Conservation (phyloP, 2,797 vertebrate species). For the Galago senegalensis region DNA sequence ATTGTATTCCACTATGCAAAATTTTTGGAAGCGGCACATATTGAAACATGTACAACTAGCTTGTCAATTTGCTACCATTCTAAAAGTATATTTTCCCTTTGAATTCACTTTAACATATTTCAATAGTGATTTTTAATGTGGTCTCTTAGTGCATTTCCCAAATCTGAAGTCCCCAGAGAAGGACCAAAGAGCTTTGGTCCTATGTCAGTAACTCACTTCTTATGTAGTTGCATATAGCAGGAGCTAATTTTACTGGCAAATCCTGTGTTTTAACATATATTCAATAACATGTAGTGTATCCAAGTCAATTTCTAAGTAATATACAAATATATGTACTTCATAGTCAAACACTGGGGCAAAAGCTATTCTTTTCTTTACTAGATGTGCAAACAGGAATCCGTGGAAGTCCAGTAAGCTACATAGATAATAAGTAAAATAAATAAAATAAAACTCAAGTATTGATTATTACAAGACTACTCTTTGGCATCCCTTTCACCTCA, state of each 20-base stretch:
- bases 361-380: background rate
- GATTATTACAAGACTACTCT: background rate
- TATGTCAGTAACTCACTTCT: background rate
- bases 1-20: conserved; percentile 25
- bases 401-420: background rate
- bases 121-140: background rate
- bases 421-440: background rate
- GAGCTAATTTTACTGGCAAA: background rate
- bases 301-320: background rate
- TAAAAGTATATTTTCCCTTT: background rate
- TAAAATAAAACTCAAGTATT: background rate
- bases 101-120: conserved; percentile 31
- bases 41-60: background rate
- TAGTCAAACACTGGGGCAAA: background rate
- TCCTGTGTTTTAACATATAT: background rate
- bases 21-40: background rate
- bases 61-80: background rate
- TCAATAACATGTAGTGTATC: background rate
- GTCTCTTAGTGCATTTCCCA: background rate
- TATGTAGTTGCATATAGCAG: background rate
- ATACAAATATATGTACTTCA: background rate
- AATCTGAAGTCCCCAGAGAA: background rate
- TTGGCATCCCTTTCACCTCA: background rate
- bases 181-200: background rate
- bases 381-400: background rate